A percentile compares a stretch with the other conserved stretches of the same genome.
Evolutionary conservation across 2,797 vertebrate species (phyloP).

Genomic region (Benthosema pterotum): DNA sequence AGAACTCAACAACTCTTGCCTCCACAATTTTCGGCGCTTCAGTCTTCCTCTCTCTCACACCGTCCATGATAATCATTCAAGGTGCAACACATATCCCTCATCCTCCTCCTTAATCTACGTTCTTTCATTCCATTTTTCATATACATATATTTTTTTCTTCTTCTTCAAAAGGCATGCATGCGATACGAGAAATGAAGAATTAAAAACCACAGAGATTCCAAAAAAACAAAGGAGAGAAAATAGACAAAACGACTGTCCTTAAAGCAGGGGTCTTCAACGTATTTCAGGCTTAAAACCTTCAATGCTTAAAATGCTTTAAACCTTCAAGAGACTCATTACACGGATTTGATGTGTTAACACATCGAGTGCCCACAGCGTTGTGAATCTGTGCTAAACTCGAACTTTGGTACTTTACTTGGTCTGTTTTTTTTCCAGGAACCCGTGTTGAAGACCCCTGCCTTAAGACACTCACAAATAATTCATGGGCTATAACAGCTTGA

Average conservation of each 20-base stretch:
- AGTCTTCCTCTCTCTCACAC: slow-evolving; percentile 62
- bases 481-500: slow-evolving; percentile 63
- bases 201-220: slow-evolving; percentile 57
- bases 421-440: too few relatives aligned
- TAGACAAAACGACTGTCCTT: slow-evolving; percentile 36
- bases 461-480: slow-evolving; percentile 33
- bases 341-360: too few relatives aligned
- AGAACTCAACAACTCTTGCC: not conserved
- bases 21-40: slow-evolving; percentile 48
- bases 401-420: too few relatives aligned
- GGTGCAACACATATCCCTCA: slow-evolving; percentile 65
- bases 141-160: slow-evolving; percentile 42
- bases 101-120: slow-evolving; percentile 51
- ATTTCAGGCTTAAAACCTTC: too few relatives aligned
- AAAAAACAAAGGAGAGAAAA: slow-evolving; percentile 33
- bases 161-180: slow-evolving; percentile 76
- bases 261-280: too few relatives aligned
- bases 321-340: too few relatives aligned
- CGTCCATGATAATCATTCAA: slow-evolving; percentile 65
- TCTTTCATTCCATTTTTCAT: slow-evolving; percentile 31
- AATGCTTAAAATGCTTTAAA: too few relatives aligned
- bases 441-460: too few relatives aligned
- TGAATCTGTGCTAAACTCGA: too few relatives aligned
- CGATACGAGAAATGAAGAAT: slow-evolving; percentile 63
- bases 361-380: too few relatives aligned